phyloP scores from a whole-genome alignment of 2,888 invertebrate species.

The Cosmia trapezina region DNA sequence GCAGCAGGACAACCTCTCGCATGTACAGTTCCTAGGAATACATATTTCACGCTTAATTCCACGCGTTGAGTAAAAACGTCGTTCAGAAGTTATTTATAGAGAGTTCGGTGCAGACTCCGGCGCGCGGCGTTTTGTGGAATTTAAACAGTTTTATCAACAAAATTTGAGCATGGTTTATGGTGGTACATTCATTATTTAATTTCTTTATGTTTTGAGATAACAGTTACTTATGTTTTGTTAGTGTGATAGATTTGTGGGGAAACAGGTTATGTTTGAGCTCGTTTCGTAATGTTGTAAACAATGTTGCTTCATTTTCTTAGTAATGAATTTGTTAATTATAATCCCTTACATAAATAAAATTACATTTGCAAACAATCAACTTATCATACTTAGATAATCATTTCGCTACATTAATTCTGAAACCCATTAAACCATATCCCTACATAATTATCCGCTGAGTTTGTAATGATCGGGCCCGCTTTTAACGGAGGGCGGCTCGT shows the following conservation, averaged over 20 bases:
- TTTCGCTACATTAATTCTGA: background rate
- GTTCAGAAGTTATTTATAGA: slow-evolving; percentile 51
- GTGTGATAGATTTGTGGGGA: background rate
- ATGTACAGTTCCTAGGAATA: slow-evolving; percentile 29
- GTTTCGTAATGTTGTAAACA: background rate
- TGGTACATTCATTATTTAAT: slow-evolving; percentile 26
- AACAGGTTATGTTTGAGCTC: background rate
- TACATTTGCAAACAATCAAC: background rate
- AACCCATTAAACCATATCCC: slow-evolving; percentile 1
- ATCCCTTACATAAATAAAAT: background rate
- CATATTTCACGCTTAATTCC: slow-evolving; percentile 56
- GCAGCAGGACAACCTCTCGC: slow-evolving; percentile 11
- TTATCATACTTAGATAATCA: background rate
- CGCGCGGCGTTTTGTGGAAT: slow-evolving; percentile 35
- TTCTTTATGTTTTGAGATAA: slow-evolving; percentile 34
- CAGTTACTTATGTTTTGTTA: slow-evolving; percentile 18
- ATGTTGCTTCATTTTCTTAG: too few relatives aligned
- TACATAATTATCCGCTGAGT: slow-evolving; percentile 15
- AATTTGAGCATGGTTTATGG: slow-evolving; percentile 34
- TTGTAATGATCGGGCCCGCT: slow-evolving; percentile 26
- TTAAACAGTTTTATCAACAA: slow-evolving; percentile 55
- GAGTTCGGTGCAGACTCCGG: slow-evolving; percentile 13
- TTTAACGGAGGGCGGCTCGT: slow-evolving; percentile 48
- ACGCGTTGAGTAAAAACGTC: slow-evolving; percentile 54
- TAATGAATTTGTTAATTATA: background rate